phyloP scores from a whole-genome alignment of 2,797 vertebrate species.

The Aphelocoma californica region DNA sequence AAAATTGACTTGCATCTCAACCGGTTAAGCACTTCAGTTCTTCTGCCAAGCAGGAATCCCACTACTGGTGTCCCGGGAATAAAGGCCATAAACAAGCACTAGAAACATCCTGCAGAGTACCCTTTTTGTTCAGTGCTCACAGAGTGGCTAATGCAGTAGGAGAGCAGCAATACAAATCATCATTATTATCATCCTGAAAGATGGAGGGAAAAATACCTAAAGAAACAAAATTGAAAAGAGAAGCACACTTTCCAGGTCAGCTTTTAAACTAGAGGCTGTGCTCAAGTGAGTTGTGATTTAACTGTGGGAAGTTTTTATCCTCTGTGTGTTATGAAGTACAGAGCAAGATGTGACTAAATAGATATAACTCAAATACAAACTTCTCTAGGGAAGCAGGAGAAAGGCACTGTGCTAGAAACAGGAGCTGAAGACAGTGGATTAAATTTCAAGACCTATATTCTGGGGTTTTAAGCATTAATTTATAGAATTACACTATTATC shows the following conservation, averaged over 20 bases:
- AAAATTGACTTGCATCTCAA: background rate
- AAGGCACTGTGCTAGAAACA: background rate
- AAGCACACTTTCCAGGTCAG: slow-evolving; percentile 6
- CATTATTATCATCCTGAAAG: slow-evolving; percentile 20
- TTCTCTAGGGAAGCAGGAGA: background rate
- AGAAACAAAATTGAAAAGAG: slow-evolving; percentile 16
- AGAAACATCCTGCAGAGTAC: slow-evolving; percentile 7
- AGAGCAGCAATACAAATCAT: slow-evolving; percentile 33
- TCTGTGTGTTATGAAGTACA: background rate
- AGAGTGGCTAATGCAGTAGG: background rate
- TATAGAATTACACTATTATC: background rate
- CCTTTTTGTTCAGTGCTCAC: background rate
- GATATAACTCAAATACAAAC: background rate
- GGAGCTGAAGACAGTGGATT: background rate
- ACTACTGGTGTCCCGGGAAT: background rate
- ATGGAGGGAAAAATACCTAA: slow-evolving; percentile 14
- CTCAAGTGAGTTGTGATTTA: background rate
- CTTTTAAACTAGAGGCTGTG: background rate
- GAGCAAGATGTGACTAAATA: background rate
- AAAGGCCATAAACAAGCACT: slow-evolving; percentile 33
- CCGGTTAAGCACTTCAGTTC: background rate
- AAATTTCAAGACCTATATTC: background rate
- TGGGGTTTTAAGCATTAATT: background rate
- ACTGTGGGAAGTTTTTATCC: slow-evolving; percentile 11
- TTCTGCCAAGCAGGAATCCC: slow-evolving; percentile 11